A percentile compares a stretch with the other conserved stretches of the same genome.
Evolutionary conservation across 2,888 invertebrate genomes (phyloP).

Genomic region (Thysanoteuthis rhombus): DNA sequence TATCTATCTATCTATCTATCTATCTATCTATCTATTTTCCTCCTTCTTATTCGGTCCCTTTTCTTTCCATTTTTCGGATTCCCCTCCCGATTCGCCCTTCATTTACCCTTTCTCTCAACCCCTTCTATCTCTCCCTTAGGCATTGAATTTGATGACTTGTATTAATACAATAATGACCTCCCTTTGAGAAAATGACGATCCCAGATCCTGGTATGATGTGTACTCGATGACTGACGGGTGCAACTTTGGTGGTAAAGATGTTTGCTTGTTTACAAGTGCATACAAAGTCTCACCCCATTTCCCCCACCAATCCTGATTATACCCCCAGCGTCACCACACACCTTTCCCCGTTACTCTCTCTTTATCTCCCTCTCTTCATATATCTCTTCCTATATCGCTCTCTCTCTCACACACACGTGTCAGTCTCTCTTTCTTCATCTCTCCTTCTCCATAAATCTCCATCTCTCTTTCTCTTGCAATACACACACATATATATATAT

Average conservation of each 20-base stretch:
- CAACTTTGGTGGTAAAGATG: background rate
- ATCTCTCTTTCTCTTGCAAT: too few relatives aligned
- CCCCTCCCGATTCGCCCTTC: background rate
- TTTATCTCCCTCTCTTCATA: too few relatives aligned
- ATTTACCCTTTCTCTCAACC: too few relatives aligned
- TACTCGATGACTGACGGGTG: constrained; percentile 12
- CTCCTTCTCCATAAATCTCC: too few relatives aligned
- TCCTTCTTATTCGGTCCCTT: background rate
- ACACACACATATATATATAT: too few relatives aligned
- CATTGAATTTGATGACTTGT: too few relatives aligned
- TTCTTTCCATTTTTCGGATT: background rate
- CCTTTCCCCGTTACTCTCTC: too few relatives aligned
- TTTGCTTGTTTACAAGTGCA: background rate
- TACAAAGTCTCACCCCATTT: background rate
- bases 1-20: background rate
- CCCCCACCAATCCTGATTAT: too few relatives aligned
- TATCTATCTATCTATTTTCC: background rate
- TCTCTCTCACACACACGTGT: too few relatives aligned
- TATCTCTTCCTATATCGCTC: too few relatives aligned
- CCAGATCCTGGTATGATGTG: background rate
- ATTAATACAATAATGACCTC: background rate
- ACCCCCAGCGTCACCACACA: too few relatives aligned
- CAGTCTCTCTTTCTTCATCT: too few relatives aligned
- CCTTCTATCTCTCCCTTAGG: background rate
- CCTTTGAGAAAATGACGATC: background rate